Conservation (phyloP, 2,113 vertebrate genomes). For the Leptosomus discolor region DNA sequence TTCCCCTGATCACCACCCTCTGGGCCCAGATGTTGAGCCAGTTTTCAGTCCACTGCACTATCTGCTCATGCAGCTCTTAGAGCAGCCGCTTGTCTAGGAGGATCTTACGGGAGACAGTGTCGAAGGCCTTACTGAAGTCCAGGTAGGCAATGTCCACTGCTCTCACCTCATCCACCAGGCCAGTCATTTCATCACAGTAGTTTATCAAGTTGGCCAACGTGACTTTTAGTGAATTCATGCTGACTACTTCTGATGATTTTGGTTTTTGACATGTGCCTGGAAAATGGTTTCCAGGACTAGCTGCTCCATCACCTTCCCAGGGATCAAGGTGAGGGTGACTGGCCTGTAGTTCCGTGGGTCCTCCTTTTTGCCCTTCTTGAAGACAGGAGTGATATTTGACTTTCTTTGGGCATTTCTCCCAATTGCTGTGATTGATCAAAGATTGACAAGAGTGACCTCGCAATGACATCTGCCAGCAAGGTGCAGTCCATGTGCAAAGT, state of each 20-base stretch:
- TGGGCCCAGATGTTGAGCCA: neutral
- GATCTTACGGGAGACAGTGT: neutral
- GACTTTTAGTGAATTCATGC: neutral
- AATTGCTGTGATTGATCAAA: neutral
- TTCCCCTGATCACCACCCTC: neutral
- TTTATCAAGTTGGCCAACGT: no score
- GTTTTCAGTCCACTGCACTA: neutral
- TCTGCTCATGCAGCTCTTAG: neutral
- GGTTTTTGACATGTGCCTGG: neutral
- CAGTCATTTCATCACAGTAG: no score
- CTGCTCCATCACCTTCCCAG: neutral
- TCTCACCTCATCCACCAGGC: no score
- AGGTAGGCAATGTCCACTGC: no score
- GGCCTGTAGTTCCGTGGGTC: neutral
- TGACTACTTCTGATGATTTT: neutral
- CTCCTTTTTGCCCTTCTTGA: neutral
- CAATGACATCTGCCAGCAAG: neutral
- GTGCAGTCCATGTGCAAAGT: neutral
- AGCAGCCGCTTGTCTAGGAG: neutral
- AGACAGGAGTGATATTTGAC: neutral
- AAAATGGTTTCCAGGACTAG: neutral
- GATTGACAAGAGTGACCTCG: neutral
- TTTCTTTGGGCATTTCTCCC: neutral
- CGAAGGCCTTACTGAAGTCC: no score
- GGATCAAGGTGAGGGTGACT: neutral